Evolutionary conservation across 2,113 vertebrate genomes (phyloP).

Genomic region (Pterocles orientalis): DNA sequence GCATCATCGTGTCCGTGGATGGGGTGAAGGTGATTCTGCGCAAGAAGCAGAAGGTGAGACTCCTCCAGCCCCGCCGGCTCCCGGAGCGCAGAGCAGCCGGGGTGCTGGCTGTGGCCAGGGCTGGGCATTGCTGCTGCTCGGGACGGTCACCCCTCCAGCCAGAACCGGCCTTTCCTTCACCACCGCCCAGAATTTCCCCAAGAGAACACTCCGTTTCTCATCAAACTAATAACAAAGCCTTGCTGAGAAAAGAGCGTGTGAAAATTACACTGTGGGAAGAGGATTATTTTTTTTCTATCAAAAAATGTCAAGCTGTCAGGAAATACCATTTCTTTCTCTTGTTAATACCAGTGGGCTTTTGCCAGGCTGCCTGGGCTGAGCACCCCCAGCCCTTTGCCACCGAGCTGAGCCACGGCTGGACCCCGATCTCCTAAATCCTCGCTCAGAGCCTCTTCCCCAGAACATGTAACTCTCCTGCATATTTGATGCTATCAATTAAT

Average conservation of each 20-base stretch:
- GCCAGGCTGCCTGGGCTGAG: background rate
- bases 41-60: constrained; percentile 85
- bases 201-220: background rate
- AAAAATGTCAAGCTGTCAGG: background rate
- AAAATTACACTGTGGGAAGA: background rate
- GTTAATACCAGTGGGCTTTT: background rate
- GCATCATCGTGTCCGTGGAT: constrained; percentile 86
- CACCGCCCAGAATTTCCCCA: background rate
- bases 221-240: background rate
- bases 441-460: background rate
- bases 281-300: background rate
- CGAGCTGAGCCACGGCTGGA: background rate
- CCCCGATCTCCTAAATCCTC: background rate
- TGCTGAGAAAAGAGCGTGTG: background rate
- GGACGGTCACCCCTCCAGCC: background rate
- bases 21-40: constrained; percentile 83
- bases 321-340: background rate
- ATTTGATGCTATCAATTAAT: constrained; percentile 30
- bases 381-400: background rate
- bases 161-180: background rate
- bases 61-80: background rate
- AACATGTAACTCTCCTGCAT: background rate
- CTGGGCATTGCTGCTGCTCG: background rate
- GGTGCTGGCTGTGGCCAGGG: background rate
- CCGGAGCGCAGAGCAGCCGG: fast-evolving